Evolutionary conservation across 2,888 invertebrate genomes (phyloP), one percentile per base, ranked within the genome.

Genomic region (Andrena bucephala): DNA sequence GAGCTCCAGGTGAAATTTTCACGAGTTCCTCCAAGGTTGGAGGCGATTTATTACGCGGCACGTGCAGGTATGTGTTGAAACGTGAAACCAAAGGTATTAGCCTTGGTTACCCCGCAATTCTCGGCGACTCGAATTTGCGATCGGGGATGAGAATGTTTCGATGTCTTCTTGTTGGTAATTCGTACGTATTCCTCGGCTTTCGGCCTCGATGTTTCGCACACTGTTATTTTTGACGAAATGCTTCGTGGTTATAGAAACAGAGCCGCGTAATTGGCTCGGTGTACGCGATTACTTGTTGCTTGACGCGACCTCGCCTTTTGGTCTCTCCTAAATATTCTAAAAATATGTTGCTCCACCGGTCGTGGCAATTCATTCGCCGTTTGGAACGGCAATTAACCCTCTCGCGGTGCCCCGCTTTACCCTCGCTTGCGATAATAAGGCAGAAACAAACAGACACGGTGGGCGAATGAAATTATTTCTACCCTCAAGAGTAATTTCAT

Each of bases 221-320:
- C 24, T 24, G 42, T 13, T 24, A 20, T 52, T 66, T 66, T n/a
- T 10, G 29, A 24, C 27, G 4, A 50, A 6, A 7, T 8, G 52
- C 36, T 27, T 68, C 5, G 31, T 2, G 36, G 27, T 24, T 27
- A 42, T 20, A 27, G 7, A 29, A 50, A 77, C 50, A 16, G 10
- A 8, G 36, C 31, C 7, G 13, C 16, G 54, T 59, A 73, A 78
- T 81, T 73, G 75, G 33, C 31, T 24, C 59, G 67, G 52, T 33
- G 50, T 62, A 33, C 63, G 16, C 75, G 74, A 77, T 83, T 68
- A 83, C 82, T 83, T 83, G 82, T 83, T 83, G 82, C 82, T 81
- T 36, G 76, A 72, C 57, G 59, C 71, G 24, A 8, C 42, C 2
- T n/a, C 68, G 6, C 16, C 63, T 60, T 81, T 77, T 83, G 63